Base-by-base conservation (phyloP, 2,888 invertebrate genomes). In the Didymodactylos carnosus region DNA sequence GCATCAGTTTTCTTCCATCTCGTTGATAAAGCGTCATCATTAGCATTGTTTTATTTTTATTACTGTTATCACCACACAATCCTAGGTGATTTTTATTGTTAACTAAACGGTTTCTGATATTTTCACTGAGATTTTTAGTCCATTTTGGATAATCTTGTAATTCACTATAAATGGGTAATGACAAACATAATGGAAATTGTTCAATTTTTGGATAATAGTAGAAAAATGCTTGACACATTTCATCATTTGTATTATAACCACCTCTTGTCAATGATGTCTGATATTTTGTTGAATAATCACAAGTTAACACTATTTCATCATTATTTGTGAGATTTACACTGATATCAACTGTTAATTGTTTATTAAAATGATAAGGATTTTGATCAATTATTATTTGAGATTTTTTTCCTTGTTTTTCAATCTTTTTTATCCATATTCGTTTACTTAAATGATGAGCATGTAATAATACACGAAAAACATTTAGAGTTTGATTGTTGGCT, bases 181-280 rank as follows among this genome's bases (percentile, higher is more conserved):
- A 62, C 8, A 62, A 35, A 62, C 62, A 62, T 62, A 62, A 35
- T 35, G 62, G 62, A 62, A 62, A 62, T 35, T 7, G 35, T 62
- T 29, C 62, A 4, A 62, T 11, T 62, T 62, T 62, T 0, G 62
- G 62, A 35, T 62, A 62, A n/a, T 62, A 62, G n/a, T 62, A 62
- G n/a, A 62, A n/a, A 62, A 62, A 62, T 62, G 62, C 62, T 62
- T 62, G 62, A 62, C 62, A 62, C 62, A 62, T 62, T 62, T 62
- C 62, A 35, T 62, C 35, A n/a, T 62, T 35, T 19, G 62, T 19
- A 62, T 35, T 10, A 62, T 62, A 25, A 11, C 62, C 62, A 35
- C 62, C 62, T 35, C 35, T 35, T n/a, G 35, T 62, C 19, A 35
- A 19, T 1, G 14, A 62, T 16, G 19, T 4, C 19, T 35, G 10